phyloP scores from a whole-genome alignment of 2,113 vertebrate genomes.

The Sphaerodactylus townsendi region DNA sequence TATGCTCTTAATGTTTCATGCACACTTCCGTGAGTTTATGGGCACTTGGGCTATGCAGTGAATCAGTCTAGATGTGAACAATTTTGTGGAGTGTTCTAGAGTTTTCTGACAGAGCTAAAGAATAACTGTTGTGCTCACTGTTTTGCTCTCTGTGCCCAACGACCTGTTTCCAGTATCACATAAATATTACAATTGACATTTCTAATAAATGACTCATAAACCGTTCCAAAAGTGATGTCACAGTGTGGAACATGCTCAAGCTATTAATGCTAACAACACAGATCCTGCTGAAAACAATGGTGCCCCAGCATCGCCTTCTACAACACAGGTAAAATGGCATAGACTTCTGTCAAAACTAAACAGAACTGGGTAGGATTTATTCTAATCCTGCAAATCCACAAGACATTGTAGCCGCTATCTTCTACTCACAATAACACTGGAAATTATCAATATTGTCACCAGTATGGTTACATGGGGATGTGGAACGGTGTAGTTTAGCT shows the following conservation, averaged over 20 bases:
- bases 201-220: conserved; percentile 1
- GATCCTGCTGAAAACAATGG: neutral
- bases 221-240: neutral
- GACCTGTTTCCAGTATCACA: neutral
- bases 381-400: no score
- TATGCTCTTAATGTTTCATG: neutral
- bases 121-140: neutral
- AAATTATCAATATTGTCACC: neutral
- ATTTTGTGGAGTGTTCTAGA: neutral
- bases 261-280: neutral
- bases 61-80: neutral
- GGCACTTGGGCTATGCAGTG: neutral
- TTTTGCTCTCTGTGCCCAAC: neutral
- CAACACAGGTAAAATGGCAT: neutral
- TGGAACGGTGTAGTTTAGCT: no score
- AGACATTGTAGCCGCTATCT: neutral
- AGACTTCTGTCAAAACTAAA: neutral
- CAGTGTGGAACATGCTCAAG: neutral
- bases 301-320: neutral
- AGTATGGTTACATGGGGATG: neutral
- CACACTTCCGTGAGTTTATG: conserved; percentile 1
- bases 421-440: neutral
- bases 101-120: neutral
- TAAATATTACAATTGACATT: neutral
- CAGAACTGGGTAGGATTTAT: neutral